Evolutionary conservation across 2,888 invertebrate genomes (phyloP), one percentile per base, ranked within the genome.

Genomic region (Diploptera punctata): DNA sequence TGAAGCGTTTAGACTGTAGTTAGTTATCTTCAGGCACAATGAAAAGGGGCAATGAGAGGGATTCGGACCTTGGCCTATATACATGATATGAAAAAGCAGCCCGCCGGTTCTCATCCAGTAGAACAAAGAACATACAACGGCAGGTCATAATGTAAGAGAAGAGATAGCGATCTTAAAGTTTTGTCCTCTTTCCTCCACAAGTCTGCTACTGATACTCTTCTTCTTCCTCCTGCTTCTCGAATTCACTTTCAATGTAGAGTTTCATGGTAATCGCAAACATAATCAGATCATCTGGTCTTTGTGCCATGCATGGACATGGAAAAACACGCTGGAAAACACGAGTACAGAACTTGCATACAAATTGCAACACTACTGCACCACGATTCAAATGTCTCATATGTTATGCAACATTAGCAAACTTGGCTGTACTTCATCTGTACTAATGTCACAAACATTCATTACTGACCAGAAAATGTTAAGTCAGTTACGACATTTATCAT

Each of bases 281-380:
- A 65, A 65, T 65, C 65, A 65, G 65, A 65, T 65, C 65, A 65
- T 65, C 65, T 65, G 65, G 65, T 29, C 65, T 65, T 47, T 65
- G 65, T 65, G 65, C 65, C 26, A 47, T 26, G 65, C 65, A 33
- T 19, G 29, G 26, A 65, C 65, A 65, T 65, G 65, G 47, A 44
- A 47, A 52, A 44, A 65, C 43, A 38, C 19, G 43, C 44, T 24
- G 24, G 47, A 47, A 65, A 65, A 65, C 65, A 65, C 26, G 65
- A 47, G 65, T 65, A 65, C 65, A 65, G 65, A 65, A 65, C 44
- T 33, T 65, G 65, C 65, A 65, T 65, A 65, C 65, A 65, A 65
- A 65, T 65, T 65, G 65, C 26, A 65, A 65, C 29, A 24, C n/a
- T n/a, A n/a, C 29, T 26, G 16, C 29, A 24, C 16, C 57, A 18